Base-by-base conservation (phyloP, 2,113 vertebrate genomes). In the Antechinus flavipes region DNA sequence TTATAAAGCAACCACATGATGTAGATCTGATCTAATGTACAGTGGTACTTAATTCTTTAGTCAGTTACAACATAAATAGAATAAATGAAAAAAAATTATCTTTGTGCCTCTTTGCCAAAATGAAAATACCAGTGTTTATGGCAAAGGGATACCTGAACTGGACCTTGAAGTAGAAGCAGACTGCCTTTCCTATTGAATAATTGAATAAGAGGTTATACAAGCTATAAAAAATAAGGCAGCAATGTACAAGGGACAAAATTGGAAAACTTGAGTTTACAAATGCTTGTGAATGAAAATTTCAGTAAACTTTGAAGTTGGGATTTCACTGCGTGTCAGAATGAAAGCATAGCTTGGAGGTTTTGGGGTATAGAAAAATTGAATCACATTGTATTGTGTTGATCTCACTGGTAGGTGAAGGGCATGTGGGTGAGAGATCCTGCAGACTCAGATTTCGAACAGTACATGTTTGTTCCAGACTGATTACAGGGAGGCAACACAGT, bases 1-100 rank as follows among this genome's bases (percentile, higher is more conserved):
- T 97, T 97, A 95, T 0, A 56, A 7, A 46, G n/a, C 56, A 97
- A 92, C 35, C 94, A 90, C 54, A 94, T 93, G 95, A 96, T 16
- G 61, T 61, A 52, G 49, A 98, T 30, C 94, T 94, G 94, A 30
- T 91, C 53, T 91, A 22, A 90, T 0, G 54, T 46, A 16, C 1
- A 56, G 0, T 5, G 23, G 0, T 14, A 91, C 7, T 96, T 52
- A 23, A 35, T 92, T 89, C 49, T 93, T 89, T 54, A 12, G 95
- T 53, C 5, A 61, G 55, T 95, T 53, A 93, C 55, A 49, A 54
- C 94, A 52, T 91, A 47, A 93, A n/a, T 94, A 56, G 95, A 96
- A 91, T 1, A n/a, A 0, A 96, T 89, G 92, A 26, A 91, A 96
- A 96, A 90, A 68, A 93, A 2, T 12, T 27, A 52, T 90, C 7